Conservation (phyloP, 92 coral and sea anemone genomes). For the Muricea muricata region DNA sequence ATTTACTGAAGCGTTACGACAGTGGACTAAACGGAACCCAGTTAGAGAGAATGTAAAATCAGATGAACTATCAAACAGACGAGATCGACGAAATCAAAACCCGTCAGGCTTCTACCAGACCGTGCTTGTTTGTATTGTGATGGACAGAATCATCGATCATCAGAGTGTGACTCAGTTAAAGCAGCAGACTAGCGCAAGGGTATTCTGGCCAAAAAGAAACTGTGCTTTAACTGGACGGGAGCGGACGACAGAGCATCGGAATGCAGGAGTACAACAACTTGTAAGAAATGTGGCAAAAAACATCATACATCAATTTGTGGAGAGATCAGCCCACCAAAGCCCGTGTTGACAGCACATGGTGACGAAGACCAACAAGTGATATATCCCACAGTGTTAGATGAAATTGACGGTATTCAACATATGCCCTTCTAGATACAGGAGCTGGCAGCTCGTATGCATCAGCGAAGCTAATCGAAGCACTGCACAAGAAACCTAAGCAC, state of each 20-base stretch:
- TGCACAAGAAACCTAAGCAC: not conserved
- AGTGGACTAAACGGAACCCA: conserved; percentile 56
- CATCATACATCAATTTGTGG: no score
- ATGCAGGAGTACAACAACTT: no score
- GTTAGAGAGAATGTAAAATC: not conserved
- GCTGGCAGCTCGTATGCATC: conserved; percentile 54
- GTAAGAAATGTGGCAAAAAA: no score
- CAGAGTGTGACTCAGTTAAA: not conserved
- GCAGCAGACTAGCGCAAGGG: not conserved
- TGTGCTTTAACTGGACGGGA: not conserved
- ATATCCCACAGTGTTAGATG: conserved; percentile 26
- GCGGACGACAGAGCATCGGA: not conserved
- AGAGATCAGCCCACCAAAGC: no score
- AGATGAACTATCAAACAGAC: not conserved
- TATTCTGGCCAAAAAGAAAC: not conserved
- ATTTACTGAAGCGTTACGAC: conserved; percentile 45
- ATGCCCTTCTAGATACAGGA: conserved; percentile 48
- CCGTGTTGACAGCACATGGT: not conserved
- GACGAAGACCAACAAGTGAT: conserved; percentile 34
- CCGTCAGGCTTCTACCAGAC: not conserved
- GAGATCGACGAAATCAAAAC: not conserved
- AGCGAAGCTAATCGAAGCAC: conserved; percentile 31
- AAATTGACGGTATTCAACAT: conserved; percentile 43
- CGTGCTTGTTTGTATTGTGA: not conserved
- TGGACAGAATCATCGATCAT: not conserved